These are phyloP conservation scores for Larimichthys crocea DNA, from an alignment of 2,113 vertebrate species.

Conservation along the genomic window DNA sequence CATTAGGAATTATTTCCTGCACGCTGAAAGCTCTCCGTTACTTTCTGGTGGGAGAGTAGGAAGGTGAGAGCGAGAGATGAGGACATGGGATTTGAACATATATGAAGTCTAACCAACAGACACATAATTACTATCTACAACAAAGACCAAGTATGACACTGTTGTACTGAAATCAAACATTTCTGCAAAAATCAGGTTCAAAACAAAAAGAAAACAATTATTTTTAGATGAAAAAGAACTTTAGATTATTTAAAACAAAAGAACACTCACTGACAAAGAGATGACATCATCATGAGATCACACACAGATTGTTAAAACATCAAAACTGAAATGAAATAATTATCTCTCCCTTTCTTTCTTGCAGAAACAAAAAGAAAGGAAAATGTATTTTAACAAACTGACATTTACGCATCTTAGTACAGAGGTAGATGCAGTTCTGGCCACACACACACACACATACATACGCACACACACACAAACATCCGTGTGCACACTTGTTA, in stretches of 20 bases:
- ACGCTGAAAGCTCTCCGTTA: background rate
- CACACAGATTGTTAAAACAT: background rate
- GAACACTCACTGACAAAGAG: background rate
- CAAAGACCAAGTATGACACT: background rate
- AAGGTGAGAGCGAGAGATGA: constrained; percentile 36
- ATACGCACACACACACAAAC: constrained; percentile 14
- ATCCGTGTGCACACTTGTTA: constrained; percentile 11
- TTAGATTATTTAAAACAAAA: background rate
- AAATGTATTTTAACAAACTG: constrained; percentile 19
- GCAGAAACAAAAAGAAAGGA: constrained; percentile 4
- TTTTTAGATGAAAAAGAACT: background rate
- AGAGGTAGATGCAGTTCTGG: constrained; percentile 73
- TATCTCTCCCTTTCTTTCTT: constrained; percentile 19
- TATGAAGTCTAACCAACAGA: constrained; percentile 22
- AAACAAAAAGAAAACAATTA: constrained; percentile 22
- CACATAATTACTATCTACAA: background rate
- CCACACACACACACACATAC: constrained; percentile 20
- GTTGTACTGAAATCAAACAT: background rate
- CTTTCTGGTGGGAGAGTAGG: background rate
- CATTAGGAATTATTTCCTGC: constrained; percentile 6
- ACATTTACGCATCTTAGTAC: constrained; percentile 59
- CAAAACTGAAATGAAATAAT: constrained; percentile 9
- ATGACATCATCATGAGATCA: constrained; percentile 18
- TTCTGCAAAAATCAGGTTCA: background rate
- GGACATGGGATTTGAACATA: constrained; percentile 1